Evolutionary conservation across 2,888 invertebrate species (phyloP), one percentile per base, ranked within the genome.

Genomic region (Netelia fuscicornis): DNA sequence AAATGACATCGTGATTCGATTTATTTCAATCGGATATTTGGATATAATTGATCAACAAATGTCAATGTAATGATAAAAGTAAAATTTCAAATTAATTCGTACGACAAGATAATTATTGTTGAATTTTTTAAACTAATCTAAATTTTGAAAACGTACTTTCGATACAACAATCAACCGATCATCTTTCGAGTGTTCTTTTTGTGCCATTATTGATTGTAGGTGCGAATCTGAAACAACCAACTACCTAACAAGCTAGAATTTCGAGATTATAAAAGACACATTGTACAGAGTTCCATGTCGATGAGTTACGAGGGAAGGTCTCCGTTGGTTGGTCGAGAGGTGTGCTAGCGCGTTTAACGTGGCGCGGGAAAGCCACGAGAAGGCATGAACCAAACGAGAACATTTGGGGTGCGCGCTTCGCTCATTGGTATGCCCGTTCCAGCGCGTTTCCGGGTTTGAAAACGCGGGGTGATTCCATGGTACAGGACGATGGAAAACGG

Each of bases 361-460:
- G 76, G 83, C 79, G 76, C 86, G 85, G 86, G 83, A 83, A 90
- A 86, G 81, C 85, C 85, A 75, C 85, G 86, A 87, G 85, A 85
- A 86, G 30, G 30, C 25, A 71, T 82, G 82, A 67, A 10, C 25
- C 44, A 42, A 52, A n/a, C 25, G 52, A 42, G 30, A 58, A 54
- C 17, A 54, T 56, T 67, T 37, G 37, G 52, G 52, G 62, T 74
- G 65, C 76, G 74, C 84, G 78, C 85, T 83, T 81, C 77, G 84
- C 90, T 91, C 90, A 91, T 92, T 91, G 90, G 91, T 91, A 91
- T 91, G 91, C 90, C 86, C 88, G 91, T 90, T 91, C 87, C 88
- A 87, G 84, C 88, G 87, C 48, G 48, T 48, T 90, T 90, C 86
- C 83, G 85, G 86, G 86, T 87, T 86, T 85, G 86, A 76, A 84